These are phyloP conservation scores for Phocides pigmalion DNA, from an alignment of 1,140 invertebrate genomes.

Conservation along the genomic window DNA sequence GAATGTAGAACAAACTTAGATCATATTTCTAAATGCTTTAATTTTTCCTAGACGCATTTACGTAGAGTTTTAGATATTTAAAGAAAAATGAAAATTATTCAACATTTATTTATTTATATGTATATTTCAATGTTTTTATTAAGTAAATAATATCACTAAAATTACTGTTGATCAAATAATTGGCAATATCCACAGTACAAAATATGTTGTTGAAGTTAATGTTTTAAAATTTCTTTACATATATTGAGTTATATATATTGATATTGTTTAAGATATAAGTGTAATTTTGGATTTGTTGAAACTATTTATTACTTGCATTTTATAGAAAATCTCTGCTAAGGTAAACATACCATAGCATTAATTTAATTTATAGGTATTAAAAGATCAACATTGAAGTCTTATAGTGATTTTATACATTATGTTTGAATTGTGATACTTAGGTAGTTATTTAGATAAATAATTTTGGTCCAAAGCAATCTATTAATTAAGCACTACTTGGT, in stretches of 20 bases:
- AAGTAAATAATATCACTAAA: no score
- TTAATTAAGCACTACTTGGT: constrained; percentile 4
- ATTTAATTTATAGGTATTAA: not conserved
- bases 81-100: not conserved
- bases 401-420: not conserved
- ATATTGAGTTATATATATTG: no score
- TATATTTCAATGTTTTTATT: not conserved
- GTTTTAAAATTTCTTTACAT: no score
- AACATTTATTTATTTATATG: not conserved
- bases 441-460: constrained; percentile 1
- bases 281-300: no score
- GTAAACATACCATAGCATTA: not conserved
- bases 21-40: constrained; percentile 12
- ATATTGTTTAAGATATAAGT: no score
- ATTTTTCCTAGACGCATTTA: not conserved
- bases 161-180: no score
- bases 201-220: no score
- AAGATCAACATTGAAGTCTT: not conserved
- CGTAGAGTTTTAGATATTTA: not conserved
- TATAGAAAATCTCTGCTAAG: no score
- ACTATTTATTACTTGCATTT: no score
- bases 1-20: not conserved
- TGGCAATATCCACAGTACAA: no score
- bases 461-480: constrained; percentile 30
- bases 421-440: constrained; percentile 29